A percentile compares a stretch with the other conserved stretches of the same genome.
phyloP scores from a whole-genome alignment of 2,113 vertebrate genomes.

The Heterotis niloticus region DNA sequence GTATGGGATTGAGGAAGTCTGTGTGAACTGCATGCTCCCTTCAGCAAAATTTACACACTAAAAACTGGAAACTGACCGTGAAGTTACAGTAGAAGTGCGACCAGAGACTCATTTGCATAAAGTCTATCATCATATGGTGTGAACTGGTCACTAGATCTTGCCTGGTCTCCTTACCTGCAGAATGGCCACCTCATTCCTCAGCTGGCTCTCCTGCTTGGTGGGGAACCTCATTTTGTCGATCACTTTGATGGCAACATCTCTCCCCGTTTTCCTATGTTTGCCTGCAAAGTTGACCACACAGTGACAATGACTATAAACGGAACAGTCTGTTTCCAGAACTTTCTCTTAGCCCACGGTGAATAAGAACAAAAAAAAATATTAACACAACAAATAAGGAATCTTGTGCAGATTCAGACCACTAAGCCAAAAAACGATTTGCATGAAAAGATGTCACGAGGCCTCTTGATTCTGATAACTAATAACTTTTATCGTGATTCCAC shows the following conservation, averaged over 20 bases:
- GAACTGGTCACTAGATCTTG: neutral
- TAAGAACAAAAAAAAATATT: neutral
- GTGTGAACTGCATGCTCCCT: neutral
- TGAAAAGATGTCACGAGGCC: neutral
- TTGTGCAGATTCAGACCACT: neutral
- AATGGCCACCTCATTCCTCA: conserved; percentile 97
- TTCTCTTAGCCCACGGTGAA: neutral
- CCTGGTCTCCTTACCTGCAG: conserved; percentile 76
- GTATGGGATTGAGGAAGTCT: neutral
- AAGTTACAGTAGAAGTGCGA: neutral
- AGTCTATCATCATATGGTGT: neutral
- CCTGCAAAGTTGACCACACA: conserved; percentile 57
- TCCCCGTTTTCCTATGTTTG: conserved; percentile 95
- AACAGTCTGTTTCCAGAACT: neutral
- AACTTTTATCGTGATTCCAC: neutral
- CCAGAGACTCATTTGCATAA: too few species aligned
- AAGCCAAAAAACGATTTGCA: neutral
- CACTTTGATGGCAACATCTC: conserved; percentile 97
- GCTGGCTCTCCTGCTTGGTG: conserved; percentile 96
- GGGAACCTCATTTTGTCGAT: conserved; percentile 99
- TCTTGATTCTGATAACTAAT: neutral
- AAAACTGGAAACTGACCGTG: neutral
- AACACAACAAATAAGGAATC: neutral
- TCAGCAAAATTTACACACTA: neutral
- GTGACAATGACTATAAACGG: neutral